phyloP scores from a whole-genome alignment of 2,113 vertebrate species.

The Rhea americana region DNA sequence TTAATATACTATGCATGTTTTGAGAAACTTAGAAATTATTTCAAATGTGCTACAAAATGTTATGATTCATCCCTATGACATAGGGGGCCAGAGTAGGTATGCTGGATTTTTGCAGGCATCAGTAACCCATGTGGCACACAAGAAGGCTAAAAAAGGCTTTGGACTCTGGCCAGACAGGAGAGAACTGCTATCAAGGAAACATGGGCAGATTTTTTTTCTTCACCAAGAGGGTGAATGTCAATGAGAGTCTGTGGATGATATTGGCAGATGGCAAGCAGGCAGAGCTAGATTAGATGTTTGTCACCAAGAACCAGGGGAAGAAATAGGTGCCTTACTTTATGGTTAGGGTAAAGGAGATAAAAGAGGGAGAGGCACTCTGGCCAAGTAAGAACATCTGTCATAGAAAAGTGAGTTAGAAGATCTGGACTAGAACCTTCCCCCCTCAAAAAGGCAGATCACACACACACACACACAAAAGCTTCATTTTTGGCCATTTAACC shows the following conservation, averaged over 20 bases:
- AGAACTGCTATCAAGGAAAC: neutral
- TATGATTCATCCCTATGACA: neutral
- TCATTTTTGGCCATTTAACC: neutral
- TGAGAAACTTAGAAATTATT: neutral
- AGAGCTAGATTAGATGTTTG: neutral
- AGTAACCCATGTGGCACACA: neutral
- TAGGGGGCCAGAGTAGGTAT: neutral
- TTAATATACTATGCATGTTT: neutral
- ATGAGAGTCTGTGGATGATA: neutral
- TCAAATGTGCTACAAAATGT: neutral
- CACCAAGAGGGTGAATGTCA: neutral
- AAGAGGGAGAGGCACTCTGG: neutral
- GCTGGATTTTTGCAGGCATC: neutral
- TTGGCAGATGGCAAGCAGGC: neutral
- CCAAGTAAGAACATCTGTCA: neutral
- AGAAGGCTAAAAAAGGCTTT: neutral
- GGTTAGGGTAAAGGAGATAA: neutral
- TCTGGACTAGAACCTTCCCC: neutral
- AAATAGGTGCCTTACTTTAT: neutral
- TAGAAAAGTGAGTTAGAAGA: neutral
- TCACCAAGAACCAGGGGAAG: neutral
- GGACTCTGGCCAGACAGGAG: neutral
- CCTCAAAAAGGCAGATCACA: neutral
- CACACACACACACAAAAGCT: neutral
- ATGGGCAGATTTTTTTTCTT: neutral